Evolutionary conservation across 1,140 invertebrate genomes (phyloP).

Genomic region (Trichonephila inaurata): DNA sequence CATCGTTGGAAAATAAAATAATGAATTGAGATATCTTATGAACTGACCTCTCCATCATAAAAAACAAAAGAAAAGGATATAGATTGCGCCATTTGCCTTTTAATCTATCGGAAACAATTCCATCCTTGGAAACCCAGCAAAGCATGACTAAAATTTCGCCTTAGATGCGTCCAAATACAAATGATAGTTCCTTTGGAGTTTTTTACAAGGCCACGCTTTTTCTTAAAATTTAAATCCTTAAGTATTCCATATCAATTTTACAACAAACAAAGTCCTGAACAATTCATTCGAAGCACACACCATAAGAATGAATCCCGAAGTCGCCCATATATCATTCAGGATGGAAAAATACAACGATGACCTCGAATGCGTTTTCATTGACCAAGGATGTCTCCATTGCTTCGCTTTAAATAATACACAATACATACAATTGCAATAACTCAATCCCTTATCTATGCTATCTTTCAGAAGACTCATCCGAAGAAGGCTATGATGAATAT

Average conservation of each 20-base stretch:
- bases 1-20: neutral
- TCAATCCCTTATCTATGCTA: neutral
- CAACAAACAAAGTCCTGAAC: neutral
- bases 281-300: neutral
- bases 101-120: neutral
- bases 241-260: neutral
- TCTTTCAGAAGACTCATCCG: constrained; percentile 50
- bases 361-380: neutral
- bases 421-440: neutral
- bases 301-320: neutral
- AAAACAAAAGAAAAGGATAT: neutral
- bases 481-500: constrained; percentile 61
- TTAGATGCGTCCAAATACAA: neutral
- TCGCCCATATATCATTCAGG: neutral
- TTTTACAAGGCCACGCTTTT: neutral
- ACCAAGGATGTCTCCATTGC: neutral
- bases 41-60: neutral
- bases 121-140: neutral
- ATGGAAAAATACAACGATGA: neutral
- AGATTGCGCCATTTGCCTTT: neutral
- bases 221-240: neutral
- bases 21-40: neutral
- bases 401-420: no score
- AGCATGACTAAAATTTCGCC: neutral
- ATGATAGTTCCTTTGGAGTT: neutral